phyloP scores from a whole-genome alignment of 2,888 invertebrate species.

The Sericinus montela region DNA sequence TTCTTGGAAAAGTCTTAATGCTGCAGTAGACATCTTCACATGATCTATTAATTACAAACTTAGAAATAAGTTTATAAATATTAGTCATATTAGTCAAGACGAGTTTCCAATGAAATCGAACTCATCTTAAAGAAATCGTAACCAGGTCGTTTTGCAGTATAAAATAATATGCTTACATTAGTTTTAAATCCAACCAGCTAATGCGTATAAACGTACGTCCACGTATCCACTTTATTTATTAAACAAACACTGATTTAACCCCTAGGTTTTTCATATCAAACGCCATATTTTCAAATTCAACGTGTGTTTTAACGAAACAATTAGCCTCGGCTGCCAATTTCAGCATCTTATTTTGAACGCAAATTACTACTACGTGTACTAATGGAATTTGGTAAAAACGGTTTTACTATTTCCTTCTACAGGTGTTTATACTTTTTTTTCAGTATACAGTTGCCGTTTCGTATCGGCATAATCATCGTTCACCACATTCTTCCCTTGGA shows the following conservation, averaged over 20 bases:
- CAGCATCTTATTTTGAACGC: neutral
- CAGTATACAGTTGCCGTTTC: too few species aligned
- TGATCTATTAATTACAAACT: too few species aligned
- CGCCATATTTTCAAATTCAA: neutral
- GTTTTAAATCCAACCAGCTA: neutral
- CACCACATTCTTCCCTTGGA: too few species aligned
- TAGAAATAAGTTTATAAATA: too few species aligned
- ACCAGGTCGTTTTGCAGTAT: neutral
- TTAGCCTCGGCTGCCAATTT: neutral
- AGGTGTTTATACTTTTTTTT: too few species aligned
- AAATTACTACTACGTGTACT: neutral
- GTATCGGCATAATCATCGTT: too few species aligned
- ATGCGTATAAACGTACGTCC: neutral
- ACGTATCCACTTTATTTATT: too few species aligned
- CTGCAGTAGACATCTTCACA: too few species aligned
- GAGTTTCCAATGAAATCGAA: too few species aligned
- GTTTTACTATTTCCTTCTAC: neutral
- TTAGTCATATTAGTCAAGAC: too few species aligned
- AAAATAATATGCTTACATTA: neutral
- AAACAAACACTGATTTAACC: too few species aligned
- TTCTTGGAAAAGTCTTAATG: too few species aligned
- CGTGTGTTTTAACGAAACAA: constrained; percentile 4
- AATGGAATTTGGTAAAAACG: neutral
- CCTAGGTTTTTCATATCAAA: neutral
- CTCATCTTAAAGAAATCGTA: neutral